Conservation (phyloP, 2,888 invertebrate genomes). For the Anoplius nigerrimus region DNA sequence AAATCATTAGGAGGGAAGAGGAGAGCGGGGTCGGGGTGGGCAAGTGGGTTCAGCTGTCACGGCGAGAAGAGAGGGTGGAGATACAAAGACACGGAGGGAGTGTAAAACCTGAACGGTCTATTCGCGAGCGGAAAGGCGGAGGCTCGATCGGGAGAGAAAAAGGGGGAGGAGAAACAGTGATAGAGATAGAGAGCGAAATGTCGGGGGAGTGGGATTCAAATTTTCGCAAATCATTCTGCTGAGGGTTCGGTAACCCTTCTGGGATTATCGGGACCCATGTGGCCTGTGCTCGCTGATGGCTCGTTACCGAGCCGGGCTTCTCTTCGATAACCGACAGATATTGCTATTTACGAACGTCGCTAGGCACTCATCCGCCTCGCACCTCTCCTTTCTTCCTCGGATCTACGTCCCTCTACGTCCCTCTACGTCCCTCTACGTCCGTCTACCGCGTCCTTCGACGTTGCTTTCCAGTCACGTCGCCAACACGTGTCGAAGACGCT, state of each 20-base stretch:
- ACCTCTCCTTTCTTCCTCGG: conserved; percentile 34
- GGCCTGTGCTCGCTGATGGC: conserved; percentile 70
- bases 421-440: conserved; percentile 26
- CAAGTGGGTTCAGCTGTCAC: conserved; percentile 25
- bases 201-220: conserved; percentile 59
- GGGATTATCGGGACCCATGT: conserved; percentile 73
- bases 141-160: conserved; percentile 15
- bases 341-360: conserved; percentile 70
- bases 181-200: conserved; percentile 25
- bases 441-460: neutral
- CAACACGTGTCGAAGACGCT: conserved; percentile 9
- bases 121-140: conserved; percentile 30
- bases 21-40: conserved; percentile 16
- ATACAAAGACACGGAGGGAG: conserved; percentile 25
- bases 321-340: conserved; percentile 72
- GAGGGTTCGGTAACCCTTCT: conserved; percentile 64
- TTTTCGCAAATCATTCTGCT: conserved; percentile 68
- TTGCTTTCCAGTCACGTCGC: neutral
- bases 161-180: conserved; percentile 20
- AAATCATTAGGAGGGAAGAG: conserved; percentile 62
- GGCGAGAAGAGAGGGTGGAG: conserved; percentile 18
- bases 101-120: conserved; percentile 31
- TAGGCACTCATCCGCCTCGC: conserved; percentile 52
- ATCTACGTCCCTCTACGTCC: conserved; percentile 28
- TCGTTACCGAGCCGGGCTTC: conserved; percentile 70